These are phyloP conservation scores for Apodemus sylvaticus DNA, from an alignment of 2,113 vertebrate genomes.

Conservation along the genomic window DNA sequence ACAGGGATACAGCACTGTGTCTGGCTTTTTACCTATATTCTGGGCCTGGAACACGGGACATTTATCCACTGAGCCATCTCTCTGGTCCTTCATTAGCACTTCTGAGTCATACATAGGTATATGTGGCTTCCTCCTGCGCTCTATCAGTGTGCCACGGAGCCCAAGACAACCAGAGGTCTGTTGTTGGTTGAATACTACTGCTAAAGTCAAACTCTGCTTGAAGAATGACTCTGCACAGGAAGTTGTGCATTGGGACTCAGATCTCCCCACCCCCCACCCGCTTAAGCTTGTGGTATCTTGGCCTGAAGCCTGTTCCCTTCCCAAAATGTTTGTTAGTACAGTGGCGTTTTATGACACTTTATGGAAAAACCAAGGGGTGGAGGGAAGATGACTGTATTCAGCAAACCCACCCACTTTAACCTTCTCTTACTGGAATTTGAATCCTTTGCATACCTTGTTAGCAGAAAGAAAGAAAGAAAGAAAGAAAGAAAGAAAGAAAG, in stretches of 20 bases:
- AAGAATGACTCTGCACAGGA: conserved; percentile 58
- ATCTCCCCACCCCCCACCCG: conserved; percentile 12
- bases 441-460: conserved; percentile 70
- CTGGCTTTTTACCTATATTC: too few relatives aligned
- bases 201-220: neutral
- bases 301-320: conserved; percentile 72
- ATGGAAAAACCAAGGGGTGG: conserved; percentile 75
- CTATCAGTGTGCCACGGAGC: accelerated
- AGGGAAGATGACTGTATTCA: conserved; percentile 35
- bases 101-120: neutral
- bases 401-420: conserved; percentile 58
- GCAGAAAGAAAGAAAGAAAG: conserved; percentile 52
- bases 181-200: neutral
- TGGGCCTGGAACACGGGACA: neutral
- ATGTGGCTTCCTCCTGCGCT: neutral
- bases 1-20: neutral
- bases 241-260: conserved; percentile 58
- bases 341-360: conserved; percentile 75
- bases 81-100: too few relatives aligned
- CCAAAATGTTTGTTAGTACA: conserved; percentile 77
- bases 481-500: neutral
- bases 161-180: neutral
- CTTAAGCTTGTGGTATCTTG: conserved; percentile 71
- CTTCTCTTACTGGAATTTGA: conserved; percentile 61
- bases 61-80: neutral